phyloP scores from a whole-genome alignment of 2,888 invertebrate species.

The Apotomis turbidana region DNA sequence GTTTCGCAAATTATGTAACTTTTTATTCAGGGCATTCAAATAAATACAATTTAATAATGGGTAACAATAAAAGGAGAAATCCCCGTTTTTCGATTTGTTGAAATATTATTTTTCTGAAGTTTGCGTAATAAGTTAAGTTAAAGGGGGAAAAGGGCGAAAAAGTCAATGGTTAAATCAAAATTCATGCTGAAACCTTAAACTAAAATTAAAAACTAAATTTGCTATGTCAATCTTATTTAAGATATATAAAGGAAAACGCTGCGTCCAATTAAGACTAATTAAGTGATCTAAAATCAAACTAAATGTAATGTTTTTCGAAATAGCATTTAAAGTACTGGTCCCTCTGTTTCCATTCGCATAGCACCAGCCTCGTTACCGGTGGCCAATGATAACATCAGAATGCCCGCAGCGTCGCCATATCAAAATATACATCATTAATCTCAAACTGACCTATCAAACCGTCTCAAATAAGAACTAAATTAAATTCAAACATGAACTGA shows the following conservation, averaged over 20 bases:
- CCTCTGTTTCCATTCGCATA: slow-evolving; percentile 68
- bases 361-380: slow-evolving; percentile 75
- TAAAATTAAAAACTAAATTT: background rate
- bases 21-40: too few species aligned
- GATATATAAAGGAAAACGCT: background rate
- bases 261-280: background rate
- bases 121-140: too few species aligned
- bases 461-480: slow-evolving; percentile 41
- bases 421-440: slow-evolving; percentile 59
- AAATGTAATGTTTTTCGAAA: slow-evolving; percentile 35
- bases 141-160: too few species aligned
- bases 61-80: too few species aligned
- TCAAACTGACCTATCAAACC: slow-evolving; percentile 51
- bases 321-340: slow-evolving; percentile 52
- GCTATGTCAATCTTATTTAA: background rate
- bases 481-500: slow-evolving; percentile 33
- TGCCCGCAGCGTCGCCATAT: slow-evolving; percentile 61
- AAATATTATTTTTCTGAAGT: too few species aligned
- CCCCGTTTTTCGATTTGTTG: too few species aligned
- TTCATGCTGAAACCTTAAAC: too few species aligned
- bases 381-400: slow-evolving; percentile 68
- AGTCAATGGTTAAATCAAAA: too few species aligned
- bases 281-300: slow-evolving; percentile 20
- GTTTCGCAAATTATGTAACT: too few species aligned
- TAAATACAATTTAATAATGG: too few species aligned